These are phyloP conservation scores for Drosophila subquinaria DNA, from an alignment of 2,888 invertebrate species.

Conservation along the genomic window DNA sequence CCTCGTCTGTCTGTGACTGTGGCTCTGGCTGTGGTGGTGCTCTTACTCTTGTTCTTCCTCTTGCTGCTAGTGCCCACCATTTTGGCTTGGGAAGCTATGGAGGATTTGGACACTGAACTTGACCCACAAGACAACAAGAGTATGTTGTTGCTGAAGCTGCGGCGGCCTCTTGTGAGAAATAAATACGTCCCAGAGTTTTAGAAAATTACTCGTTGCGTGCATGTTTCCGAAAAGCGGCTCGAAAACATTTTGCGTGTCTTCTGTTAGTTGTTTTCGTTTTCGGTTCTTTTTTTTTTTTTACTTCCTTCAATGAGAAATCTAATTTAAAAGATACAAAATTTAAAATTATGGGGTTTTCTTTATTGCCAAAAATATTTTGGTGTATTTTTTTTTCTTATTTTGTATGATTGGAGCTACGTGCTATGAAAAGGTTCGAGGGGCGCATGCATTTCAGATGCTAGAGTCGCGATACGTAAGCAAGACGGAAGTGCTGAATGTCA, in stretches of 20 bases:
- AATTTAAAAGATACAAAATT: conserved; percentile 80
- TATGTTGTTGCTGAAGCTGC: conserved; percentile 47
- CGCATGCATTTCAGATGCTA: conserved; percentile 42
- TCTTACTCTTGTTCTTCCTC: conserved; percentile 14
- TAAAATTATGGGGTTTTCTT: conserved; percentile 80
- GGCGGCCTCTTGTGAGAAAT: conserved; percentile 61
- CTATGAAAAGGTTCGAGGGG: conserved; percentile 52
- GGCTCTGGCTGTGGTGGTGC: conserved; percentile 8
- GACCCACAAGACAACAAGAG: conserved; percentile 73
- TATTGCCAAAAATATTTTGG: conserved; percentile 75
- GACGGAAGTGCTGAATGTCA: conserved; percentile 72
- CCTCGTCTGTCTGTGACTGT: conserved; percentile 46
- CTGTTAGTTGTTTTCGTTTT: conserved; percentile 44
- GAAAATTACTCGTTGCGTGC: conserved; percentile 80
- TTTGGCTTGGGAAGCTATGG: conserved; percentile 54
- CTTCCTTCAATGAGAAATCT: conserved; percentile 76
- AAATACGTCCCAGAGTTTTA: conserved; percentile 72
- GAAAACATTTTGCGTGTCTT: conserved; percentile 78
- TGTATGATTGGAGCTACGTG: conserved; percentile 75
- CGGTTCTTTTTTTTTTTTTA: conserved; percentile 22
- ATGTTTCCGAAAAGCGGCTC: conserved; percentile 59
- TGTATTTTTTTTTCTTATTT: conserved; percentile 28
- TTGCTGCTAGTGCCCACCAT: conserved; percentile 49
- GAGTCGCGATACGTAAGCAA: conserved; percentile 39
- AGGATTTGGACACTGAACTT: conserved; percentile 76